phyloP scores from a whole-genome alignment of 92 coral and sea anemone species.

The Parazoanthus atlanticus region DNA sequence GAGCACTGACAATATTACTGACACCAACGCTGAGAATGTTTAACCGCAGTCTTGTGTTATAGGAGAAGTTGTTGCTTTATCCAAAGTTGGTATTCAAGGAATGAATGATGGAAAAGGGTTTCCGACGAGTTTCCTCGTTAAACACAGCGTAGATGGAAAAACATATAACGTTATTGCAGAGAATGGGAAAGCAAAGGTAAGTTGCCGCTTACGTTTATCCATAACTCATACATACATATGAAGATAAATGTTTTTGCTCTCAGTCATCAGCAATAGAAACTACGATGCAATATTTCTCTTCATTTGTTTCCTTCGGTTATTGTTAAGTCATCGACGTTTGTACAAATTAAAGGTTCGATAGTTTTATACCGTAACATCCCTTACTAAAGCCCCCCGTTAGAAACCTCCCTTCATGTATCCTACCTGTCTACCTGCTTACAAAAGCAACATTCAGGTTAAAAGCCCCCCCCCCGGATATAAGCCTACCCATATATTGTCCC shows the following conservation, averaged over 20 bases:
- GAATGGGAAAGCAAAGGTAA: constrained; percentile 6
- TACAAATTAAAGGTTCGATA: too few relatives aligned
- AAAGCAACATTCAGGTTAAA: too few relatives aligned
- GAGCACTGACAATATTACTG: background rate
- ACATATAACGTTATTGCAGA: background rate
- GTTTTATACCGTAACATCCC: too few relatives aligned
- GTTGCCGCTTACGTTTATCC: background rate
- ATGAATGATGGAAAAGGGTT: constrained; percentile 16
- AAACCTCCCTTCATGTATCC: too few relatives aligned
- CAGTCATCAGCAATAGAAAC: background rate
- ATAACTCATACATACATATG: background rate
- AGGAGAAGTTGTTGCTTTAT: constrained; percentile 10
- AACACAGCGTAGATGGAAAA: constrained; percentile 17
- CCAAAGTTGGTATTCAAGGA: constrained; percentile 30
- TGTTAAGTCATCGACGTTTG: too few relatives aligned
- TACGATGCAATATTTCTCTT: too few relatives aligned
- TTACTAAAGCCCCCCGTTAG: too few relatives aligned
- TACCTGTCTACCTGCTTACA: too few relatives aligned
- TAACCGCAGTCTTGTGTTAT: background rate
- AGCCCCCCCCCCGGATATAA: too few relatives aligned
- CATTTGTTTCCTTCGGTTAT: background rate
- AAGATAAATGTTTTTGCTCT: background rate
- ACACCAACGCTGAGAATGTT: too few relatives aligned
- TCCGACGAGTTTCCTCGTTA: constrained; percentile 11
- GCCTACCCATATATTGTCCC: too few relatives aligned